phyloP scores from a whole-genome alignment of 2,113 vertebrate genomes.

The Ciconia maguari region DNA sequence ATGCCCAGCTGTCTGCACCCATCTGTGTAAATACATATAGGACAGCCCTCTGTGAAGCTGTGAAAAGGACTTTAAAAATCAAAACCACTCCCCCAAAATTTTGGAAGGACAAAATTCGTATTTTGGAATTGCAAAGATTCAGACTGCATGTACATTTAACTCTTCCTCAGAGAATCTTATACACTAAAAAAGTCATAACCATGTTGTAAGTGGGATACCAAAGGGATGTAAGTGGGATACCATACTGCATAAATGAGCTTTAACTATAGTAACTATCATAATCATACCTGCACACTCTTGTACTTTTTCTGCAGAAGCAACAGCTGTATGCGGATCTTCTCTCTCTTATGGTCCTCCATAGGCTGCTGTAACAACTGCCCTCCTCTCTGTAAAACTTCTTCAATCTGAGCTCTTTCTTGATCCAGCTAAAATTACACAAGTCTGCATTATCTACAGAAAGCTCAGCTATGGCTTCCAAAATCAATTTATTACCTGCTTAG shows the following conservation, averaged over 20 bases:
- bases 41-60: neutral
- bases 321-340: slow-evolving; percentile 83
- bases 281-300: slow-evolving; percentile 77
- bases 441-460: neutral
- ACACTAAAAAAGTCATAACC: accelerated
- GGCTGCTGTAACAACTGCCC: slow-evolving; percentile 84
- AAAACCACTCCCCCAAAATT: neutral
- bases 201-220: neutral
- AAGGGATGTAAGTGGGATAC: neutral
- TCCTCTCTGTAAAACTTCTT: slow-evolving; percentile 87
- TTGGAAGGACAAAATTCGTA: neutral
- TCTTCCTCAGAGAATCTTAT: neutral
- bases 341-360: slow-evolving; percentile 80
- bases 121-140: neutral
- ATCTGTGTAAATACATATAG: neutral
- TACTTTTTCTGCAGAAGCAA: slow-evolving; percentile 86
- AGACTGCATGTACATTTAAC: neutral
- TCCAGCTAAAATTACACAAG: slow-evolving; percentile 79
- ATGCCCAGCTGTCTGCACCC: neutral
- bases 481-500: neutral
- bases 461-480: neutral
- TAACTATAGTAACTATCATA: neutral
- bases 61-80: neutral
- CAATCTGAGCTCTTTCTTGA: slow-evolving; percentile 85
- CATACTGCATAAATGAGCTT: neutral